Percentiles rank a stretch among this genome's conserved stretches.
Conservation (phyloP, 1,140 invertebrate genomes). For the Calliphora vicina region DNA sequence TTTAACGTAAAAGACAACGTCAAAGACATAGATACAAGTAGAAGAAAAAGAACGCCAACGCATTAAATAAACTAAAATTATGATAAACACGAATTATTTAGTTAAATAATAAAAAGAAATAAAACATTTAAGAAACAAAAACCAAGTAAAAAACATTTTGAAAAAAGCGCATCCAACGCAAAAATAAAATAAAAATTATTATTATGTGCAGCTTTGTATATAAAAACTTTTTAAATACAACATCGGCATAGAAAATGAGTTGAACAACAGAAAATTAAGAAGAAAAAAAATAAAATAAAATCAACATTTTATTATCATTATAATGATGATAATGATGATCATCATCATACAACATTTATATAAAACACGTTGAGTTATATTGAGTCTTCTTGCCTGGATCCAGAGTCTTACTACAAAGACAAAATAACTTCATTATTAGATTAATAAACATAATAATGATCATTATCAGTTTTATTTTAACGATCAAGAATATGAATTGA, state of each 20-base stretch:
- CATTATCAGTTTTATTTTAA: neutral
- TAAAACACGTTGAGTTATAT: no score
- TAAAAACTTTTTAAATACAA: neutral
- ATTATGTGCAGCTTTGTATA: no score
- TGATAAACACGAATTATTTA: neutral
- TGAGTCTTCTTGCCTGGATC: no score
- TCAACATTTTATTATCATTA: neutral
- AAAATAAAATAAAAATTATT: neutral
- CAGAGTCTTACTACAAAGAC: no score
- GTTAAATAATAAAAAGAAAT: neutral
- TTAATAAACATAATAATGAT: neutral
- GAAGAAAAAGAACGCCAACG: neutral
- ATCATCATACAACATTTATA: neutral
- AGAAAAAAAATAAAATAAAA: neutral
- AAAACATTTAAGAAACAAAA: no score
- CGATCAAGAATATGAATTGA: neutral
- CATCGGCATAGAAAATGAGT: neutral
- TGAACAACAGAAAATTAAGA: neutral
- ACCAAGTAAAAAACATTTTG: neutral
- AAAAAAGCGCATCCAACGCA: conserved; percentile 6
- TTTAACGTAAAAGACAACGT: no score
- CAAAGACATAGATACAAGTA: no score
- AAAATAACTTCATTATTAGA: no score
- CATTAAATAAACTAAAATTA: neutral
- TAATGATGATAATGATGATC: neutral